These are phyloP conservation scores for Typhlichthys eigenmanni DNA, from an alignment of 2,797 vertebrate species.

Conservation along the genomic window DNA sequence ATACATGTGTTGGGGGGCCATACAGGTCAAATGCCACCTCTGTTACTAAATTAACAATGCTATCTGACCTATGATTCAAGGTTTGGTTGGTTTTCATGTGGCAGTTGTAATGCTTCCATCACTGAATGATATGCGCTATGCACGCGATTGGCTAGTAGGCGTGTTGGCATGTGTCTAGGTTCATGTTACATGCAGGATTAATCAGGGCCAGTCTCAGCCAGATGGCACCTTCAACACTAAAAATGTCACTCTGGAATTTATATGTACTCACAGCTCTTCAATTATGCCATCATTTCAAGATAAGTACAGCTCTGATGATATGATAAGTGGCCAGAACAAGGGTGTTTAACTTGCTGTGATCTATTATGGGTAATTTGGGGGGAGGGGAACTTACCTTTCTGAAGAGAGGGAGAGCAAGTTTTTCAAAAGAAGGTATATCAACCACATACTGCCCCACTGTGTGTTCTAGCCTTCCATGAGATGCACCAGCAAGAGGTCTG, in stretches of 20 bases:
- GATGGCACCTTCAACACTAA: conserved; percentile 69
- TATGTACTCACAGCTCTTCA: conserved; percentile 57
- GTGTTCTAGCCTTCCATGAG: conserved; percentile 71
- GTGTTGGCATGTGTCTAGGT: conserved; percentile 56
- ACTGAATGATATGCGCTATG: conserved; percentile 13
- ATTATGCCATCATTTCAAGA: conserved; percentile 66
- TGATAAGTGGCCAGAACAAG: conserved; percentile 30
- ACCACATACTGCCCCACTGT: conserved; percentile 92
- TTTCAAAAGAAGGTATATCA: conserved; percentile 89
- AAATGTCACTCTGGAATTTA: conserved; percentile 71
- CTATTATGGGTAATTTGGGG: conserved; percentile 31
- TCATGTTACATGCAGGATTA: conserved; percentile 66
- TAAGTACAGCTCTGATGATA: conserved; percentile 60
- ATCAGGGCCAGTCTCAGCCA: conserved; percentile 71
- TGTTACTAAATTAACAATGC: background rate
- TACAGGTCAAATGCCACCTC: background rate
- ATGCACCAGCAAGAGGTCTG: conserved; percentile 57
- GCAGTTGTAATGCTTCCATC: background rate
- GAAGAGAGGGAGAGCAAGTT: conserved; percentile 86
- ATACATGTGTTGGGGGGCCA: too few species aligned
- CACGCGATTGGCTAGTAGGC: background rate
- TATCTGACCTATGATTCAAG: background rate
- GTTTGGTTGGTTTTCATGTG: background rate
- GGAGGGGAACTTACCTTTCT: conserved; percentile 77
- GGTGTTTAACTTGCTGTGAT: conserved; percentile 46